Percentiles rank a stretch among this genome's conserved stretches.
These are phyloP conservation scores for Pleuronectes platessa DNA, from an alignment of 2,113 vertebrate species.

Conservation along the genomic window DNA sequence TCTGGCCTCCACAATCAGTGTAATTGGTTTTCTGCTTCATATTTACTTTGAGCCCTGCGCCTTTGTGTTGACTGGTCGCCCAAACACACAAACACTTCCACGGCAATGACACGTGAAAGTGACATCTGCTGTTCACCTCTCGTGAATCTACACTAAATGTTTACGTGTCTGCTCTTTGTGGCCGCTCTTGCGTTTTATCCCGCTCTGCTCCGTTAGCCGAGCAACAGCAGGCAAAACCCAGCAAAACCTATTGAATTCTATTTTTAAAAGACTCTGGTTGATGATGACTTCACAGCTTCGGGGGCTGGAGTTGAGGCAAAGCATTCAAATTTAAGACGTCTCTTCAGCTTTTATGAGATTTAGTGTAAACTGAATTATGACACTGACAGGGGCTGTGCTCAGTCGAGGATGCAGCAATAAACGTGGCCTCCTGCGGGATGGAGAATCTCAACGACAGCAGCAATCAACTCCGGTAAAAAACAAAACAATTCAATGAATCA, in stretches of 20 bases:
- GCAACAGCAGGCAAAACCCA: background rate
- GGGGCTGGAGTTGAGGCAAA: background rate
- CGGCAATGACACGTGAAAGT: background rate
- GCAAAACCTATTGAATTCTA: background rate
- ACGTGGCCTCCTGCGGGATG: background rate
- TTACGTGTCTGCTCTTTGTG: too few relatives aligned
- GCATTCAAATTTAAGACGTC: background rate
- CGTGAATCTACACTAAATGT: too few relatives aligned
- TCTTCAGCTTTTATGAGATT: background rate
- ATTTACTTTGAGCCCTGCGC: background rate
- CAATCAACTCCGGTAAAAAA: background rate
- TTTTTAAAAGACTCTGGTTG: background rate
- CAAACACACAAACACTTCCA: background rate
- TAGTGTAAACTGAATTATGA: background rate
- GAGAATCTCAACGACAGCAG: background rate
- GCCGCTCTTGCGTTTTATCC: background rate
- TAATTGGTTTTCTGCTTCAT: constrained; percentile 8
- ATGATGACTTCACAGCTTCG: background rate
- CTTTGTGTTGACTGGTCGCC: background rate
- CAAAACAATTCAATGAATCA: background rate
- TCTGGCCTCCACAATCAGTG: constrained; percentile 12
- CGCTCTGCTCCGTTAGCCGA: background rate
- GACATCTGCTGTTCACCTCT: background rate
- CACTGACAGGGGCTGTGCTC: background rate
- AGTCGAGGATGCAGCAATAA: background rate